These are phyloP conservation scores for Lordiphosa clarofinis DNA, from an alignment of 1,140 invertebrate species.

Conservation along the genomic window DNA sequence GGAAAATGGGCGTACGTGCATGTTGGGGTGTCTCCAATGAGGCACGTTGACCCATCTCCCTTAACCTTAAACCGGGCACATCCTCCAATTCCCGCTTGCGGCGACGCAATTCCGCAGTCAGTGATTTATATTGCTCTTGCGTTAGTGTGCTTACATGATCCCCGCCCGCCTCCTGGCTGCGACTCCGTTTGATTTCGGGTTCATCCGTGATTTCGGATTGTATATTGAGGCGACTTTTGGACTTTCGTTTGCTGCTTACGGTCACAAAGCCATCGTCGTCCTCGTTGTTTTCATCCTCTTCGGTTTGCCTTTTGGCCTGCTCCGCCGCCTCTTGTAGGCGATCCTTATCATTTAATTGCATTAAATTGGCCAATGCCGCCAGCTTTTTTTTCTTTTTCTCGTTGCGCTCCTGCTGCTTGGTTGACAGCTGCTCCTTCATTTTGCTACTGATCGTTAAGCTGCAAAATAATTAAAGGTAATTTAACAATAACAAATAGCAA, in stretches of 20 bases:
- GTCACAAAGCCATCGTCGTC: slow-evolving; percentile 55
- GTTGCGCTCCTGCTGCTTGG: slow-evolving; percentile 81
- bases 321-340: slow-evolving; percentile 53
- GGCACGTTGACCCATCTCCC: slow-evolving; percentile 83
- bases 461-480: slow-evolving; percentile 9
- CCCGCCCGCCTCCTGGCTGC: slow-evolving; percentile 34
- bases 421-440: slow-evolving; percentile 62
- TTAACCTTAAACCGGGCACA: slow-evolving; percentile 83
- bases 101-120: slow-evolving; percentile 82
- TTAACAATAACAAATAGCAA: slow-evolving; percentile 1
- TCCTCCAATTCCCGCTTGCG: slow-evolving; percentile 81
- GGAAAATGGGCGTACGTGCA: slow-evolving; percentile 87
- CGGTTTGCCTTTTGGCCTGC: slow-evolving; percentile 30
- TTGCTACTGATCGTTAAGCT: slow-evolving; percentile 48
- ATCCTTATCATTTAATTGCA: slow-evolving; percentile 83
- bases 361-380: slow-evolving; percentile 82
- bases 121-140: slow-evolving; percentile 81
- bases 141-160: slow-evolving; percentile 50
- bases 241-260: slow-evolving; percentile 58
- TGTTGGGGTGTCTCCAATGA: slow-evolving; percentile 80
- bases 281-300: no score
- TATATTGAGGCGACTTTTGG: slow-evolving; percentile 47
- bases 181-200: slow-evolving; percentile 35
- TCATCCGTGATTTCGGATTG: slow-evolving; percentile 31
- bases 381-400: slow-evolving; percentile 85